Conservation (phyloP, 1,140 invertebrate genomes). For the Yoshiicerus persimilis region DNA sequence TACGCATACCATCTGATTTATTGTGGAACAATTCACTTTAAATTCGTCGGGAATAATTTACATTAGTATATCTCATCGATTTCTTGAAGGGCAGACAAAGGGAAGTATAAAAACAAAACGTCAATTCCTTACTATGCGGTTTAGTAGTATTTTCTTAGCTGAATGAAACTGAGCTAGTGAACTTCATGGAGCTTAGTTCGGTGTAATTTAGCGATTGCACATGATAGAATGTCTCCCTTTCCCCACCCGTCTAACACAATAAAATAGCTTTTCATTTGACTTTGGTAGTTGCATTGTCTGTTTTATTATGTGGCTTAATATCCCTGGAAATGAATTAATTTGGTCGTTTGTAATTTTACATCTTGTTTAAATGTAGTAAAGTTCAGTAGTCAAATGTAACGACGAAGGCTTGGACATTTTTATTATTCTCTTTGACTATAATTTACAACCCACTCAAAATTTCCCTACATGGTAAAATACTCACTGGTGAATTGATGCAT, state of each 20-base stretch:
- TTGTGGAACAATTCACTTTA: no score
- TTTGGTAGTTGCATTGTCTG: not conserved
- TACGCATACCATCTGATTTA: no score
- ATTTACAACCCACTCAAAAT: not conserved
- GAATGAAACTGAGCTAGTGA: not conserved
- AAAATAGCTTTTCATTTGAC: not conserved
- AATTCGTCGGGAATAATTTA: no score
- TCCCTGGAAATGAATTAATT: conserved; percentile 1
- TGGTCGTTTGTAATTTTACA: not conserved
- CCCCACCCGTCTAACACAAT: not conserved
- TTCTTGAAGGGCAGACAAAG: not conserved
- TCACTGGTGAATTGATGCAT: not conserved
- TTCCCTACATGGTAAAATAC: not conserved
- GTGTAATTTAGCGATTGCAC: not conserved
- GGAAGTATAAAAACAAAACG: not conserved
- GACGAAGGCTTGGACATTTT: not conserved
- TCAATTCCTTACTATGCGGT: not conserved
- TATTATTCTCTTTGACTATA: not conserved
- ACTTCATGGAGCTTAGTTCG: not conserved
- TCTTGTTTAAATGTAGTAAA: conserved; percentile 2
- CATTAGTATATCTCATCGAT: no score
- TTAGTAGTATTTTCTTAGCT: not conserved
- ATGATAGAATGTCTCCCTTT: not conserved
- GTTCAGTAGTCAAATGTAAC: not conserved
- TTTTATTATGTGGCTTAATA: not conserved